Evolutionary conservation across 2,888 invertebrate species (phyloP).

Genomic region (Cerceris ruficornis): DNA sequence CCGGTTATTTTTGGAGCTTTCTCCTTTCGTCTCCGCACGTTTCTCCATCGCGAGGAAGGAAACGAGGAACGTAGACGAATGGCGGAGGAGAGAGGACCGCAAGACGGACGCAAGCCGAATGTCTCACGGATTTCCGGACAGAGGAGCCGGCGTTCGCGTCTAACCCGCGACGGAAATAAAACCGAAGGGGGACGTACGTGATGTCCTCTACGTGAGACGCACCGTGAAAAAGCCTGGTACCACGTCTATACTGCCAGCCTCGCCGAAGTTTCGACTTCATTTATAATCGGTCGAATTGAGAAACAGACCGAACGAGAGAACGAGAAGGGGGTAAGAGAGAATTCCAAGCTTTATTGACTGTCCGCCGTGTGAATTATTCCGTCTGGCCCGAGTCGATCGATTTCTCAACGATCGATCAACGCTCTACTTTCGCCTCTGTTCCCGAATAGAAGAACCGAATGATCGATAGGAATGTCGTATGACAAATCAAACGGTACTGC

Average conservation of each 20-base stretch:
- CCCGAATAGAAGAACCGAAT: no score
- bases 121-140: slow-evolving; percentile 64
- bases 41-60: slow-evolving; percentile 18
- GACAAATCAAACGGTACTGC: no score
- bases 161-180: slow-evolving; percentile 61
- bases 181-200: slow-evolving; percentile 36
- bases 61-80: slow-evolving; percentile 34
- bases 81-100: slow-evolving; percentile 14
- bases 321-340: neutral
- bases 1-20: slow-evolving; percentile 54
- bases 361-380: no score
- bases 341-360: neutral
- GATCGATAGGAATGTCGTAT: no score
- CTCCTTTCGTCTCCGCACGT: neutral
- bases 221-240: slow-evolving; percentile 30
- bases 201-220: slow-evolving; percentile 50
- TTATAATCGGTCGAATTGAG: slow-evolving; percentile 31
- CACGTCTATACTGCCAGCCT: neutral
- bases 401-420: no score
- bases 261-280: slow-evolving; percentile 1
- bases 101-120: slow-evolving; percentile 44
- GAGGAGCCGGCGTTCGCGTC: slow-evolving; percentile 24
- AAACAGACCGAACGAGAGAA: neutral
- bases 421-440: no score
- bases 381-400: no score